These are phyloP conservation scores for Pammene aurita DNA, from an alignment of 2,888 invertebrate species.

Conservation along the genomic window DNA sequence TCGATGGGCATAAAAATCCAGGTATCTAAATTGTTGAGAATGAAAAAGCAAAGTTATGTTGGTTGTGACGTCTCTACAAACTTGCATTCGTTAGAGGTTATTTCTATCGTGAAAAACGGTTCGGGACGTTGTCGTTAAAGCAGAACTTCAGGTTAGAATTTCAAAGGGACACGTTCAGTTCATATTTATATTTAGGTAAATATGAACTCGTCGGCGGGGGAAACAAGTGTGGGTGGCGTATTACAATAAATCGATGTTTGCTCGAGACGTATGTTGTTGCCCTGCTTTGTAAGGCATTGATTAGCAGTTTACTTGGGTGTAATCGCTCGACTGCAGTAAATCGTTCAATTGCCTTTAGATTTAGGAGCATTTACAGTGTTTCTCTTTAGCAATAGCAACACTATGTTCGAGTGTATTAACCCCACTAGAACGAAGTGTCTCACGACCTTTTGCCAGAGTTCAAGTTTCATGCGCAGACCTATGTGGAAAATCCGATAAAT, in stretches of 20 bases:
- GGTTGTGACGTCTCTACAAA: slow-evolving; percentile 49
- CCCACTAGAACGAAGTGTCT: slow-evolving; percentile 19
- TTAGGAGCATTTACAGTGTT: not conserved
- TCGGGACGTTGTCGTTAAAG: slow-evolving; percentile 57
- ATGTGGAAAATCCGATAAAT: slow-evolving; percentile 30
- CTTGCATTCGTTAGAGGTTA: slow-evolving; percentile 68
- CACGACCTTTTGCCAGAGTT: slow-evolving; percentile 35
- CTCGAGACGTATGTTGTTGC: not conserved
- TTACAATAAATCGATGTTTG: slow-evolving; percentile 9
- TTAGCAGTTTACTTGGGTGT: slow-evolving; percentile 7
- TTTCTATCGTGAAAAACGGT: slow-evolving; percentile 64
- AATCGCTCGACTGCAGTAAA: slow-evolving; percentile 19
- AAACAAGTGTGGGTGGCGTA: slow-evolving; percentile 14
- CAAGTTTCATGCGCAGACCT: slow-evolving; percentile 35
- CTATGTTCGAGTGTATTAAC: slow-evolving; percentile 30
- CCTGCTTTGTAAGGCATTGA: slow-evolving; percentile 12
- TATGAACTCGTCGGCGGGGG: slow-evolving; percentile 41
- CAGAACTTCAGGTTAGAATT: slow-evolving; percentile 57
- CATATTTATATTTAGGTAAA: slow-evolving; percentile 46
- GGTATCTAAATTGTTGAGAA: slow-evolving; percentile 38
- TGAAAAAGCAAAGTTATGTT: slow-evolving; percentile 47
- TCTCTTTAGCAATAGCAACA: slow-evolving; percentile 6
- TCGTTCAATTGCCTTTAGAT: slow-evolving; percentile 15
- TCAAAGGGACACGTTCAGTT: slow-evolving; percentile 53
- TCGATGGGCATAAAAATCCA: slow-evolving; percentile 47